Conservation (phyloP, 2,888 invertebrate genomes). For the Stomorhina lunata region DNA sequence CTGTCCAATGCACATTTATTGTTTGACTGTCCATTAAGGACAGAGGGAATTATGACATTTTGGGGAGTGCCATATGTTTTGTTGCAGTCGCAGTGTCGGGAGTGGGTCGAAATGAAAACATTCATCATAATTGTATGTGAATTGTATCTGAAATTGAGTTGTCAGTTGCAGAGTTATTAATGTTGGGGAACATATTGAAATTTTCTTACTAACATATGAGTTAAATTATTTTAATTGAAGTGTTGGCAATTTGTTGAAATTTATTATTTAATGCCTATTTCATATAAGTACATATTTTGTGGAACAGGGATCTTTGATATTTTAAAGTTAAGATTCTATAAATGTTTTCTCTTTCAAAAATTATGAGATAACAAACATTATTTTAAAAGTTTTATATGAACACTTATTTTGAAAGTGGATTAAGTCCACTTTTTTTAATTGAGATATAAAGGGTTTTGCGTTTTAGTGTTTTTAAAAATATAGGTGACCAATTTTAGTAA, state of each 20-base stretch:
- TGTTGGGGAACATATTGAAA: slow-evolving; percentile 23
- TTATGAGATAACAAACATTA: too few relatives aligned
- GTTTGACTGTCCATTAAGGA: neutral
- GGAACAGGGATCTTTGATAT: too few relatives aligned
- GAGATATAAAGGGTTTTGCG: too few relatives aligned
- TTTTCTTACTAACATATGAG: neutral
- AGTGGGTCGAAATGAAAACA: slow-evolving; percentile 41
- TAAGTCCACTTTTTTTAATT: too few relatives aligned
- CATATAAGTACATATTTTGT: neutral
- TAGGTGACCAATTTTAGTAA: too few relatives aligned
- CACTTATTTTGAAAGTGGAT: too few relatives aligned
- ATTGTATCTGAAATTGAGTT: slow-evolving; percentile 65
- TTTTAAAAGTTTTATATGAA: too few relatives aligned
- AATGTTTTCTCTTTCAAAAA: too few relatives aligned
- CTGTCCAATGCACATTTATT: slow-evolving; percentile 50
- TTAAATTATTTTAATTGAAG: neutral
- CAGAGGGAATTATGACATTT: neutral
- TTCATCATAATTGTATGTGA: slow-evolving; percentile 57
- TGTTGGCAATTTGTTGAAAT: slow-evolving; percentile 9
- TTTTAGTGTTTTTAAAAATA: too few relatives aligned
- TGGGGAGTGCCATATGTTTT: slow-evolving; percentile 9
- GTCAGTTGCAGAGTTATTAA: slow-evolving; percentile 57
- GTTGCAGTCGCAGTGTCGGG: neutral
- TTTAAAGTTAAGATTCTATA: too few relatives aligned
- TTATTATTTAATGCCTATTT: neutral